Base-by-base conservation (phyloP, 2,113 vertebrate species). In the Gracilinanus agilis region DNA sequence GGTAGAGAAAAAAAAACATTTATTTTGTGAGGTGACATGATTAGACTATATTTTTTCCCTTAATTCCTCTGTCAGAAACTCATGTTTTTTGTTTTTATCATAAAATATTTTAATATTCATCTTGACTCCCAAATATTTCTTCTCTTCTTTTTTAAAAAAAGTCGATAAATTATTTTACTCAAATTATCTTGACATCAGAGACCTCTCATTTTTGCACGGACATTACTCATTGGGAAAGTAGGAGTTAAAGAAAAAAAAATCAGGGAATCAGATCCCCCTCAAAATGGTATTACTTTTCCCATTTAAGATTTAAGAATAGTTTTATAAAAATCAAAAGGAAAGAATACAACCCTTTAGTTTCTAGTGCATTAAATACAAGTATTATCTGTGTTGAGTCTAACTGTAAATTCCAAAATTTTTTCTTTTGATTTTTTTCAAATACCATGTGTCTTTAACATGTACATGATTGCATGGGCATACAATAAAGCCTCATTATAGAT, bases 211-310 rank as follows among this genome's bases (percentile, higher is more conserved):
- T 55, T 96, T 97, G 53, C 91, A 9, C 92, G 16, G 9, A 34
- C 13, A 90, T 75, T 53, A 90, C 10, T 12, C 49, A 90, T 88
- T 83, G 67, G 23, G 23, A 83, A 83, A 53, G 56, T 55, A 58
- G 53, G 25, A 67, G 44, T 56, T 91, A 92, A 93, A 55, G 95
- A 90, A 94, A 89, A 83, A 95, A 92, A 91, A 90, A n/a, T 23
- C 91, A 49, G 54, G 89, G 61, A 34, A 54, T 7, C 12, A 88
- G 90, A 92, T 61, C 90, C 53, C 67, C 54, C 90, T 9, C 58
- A 93, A 97, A 93, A 3, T 53, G 92, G 55, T 23, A 92, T 91
- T 97, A 95, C 10, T 96, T 96, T 98, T 95, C 94, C 94, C 5
- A 92, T 55, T 96, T 97, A 92, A 92, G 92, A 24, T 96, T 91